Evolutionary conservation across 64 coral and sea anemone species (phyloP), one percentile per base, ranked within the genome.

Genomic region (Montipora efflorescens): DNA sequence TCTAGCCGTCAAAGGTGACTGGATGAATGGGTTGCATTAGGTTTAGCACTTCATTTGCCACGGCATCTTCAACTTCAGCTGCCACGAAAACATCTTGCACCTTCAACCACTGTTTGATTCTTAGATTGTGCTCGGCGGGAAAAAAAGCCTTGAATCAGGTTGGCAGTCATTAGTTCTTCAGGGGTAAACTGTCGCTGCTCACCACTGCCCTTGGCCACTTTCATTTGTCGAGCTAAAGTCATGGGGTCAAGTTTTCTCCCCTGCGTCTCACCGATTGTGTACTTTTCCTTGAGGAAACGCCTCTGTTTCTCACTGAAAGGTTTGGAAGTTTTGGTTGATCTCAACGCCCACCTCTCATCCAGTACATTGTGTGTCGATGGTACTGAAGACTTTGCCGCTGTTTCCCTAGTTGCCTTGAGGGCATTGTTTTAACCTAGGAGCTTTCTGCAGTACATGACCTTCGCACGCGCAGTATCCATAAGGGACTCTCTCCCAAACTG

Each of bases 301-400:
- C 46, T 84, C 68, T 84, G 79, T 71, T 81, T 77, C 20, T 92
- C 80, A 84, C 59, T 84, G 36, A 93, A 93, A 19, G 83, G 73
- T 67, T 58, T 66, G 45, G 71, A 4, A 72, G 74, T 84, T 80
- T 77, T 87, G n/a, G 20, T 22, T 66, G 79, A 80, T 81, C 90
- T 96, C 16, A 93, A 69, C 4, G 95, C 87, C 95, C 91, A 96
- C 44, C 95, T 91, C 47, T 90, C 78, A 51, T 74, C 25, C 18
- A 74, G 79, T 47, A 11, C 36, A 67, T 89, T 49, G 53, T 79
- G 85, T 81, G 15, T 79, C 11, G 8, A 57, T 48, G 58, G 16
- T 86, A 61, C 76, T 25, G 45, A 50, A 77, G 52, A 13, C 52
- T 47, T 64, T 21, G 81, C 66, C 57, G 50, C 5, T 62, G 69